phyloP scores from a whole-genome alignment of 2,888 invertebrate genomes.

The Branchinecta sandiegonensis region DNA sequence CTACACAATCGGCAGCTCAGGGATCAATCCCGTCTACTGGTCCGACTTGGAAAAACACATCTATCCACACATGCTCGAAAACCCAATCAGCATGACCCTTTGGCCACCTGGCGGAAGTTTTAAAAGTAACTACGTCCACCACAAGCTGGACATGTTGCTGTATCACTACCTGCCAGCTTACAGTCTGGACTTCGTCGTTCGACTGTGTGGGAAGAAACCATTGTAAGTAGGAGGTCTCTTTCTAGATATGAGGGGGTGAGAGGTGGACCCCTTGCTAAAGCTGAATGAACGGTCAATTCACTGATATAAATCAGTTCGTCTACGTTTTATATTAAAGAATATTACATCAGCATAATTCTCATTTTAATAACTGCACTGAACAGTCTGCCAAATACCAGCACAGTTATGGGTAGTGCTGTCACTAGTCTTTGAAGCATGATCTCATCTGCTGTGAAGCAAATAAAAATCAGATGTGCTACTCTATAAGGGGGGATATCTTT shows the following conservation, averaged over 20 bases:
- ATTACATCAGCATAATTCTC: too few relatives aligned
- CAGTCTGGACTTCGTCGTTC: conserved; percentile 60
- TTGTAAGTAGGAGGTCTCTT: conserved; percentile 54
- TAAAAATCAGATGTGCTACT: too few relatives aligned
- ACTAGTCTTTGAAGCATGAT: too few relatives aligned
- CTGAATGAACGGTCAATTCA: too few relatives aligned
- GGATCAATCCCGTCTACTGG: conserved; percentile 41
- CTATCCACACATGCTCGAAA: conserved; percentile 31
- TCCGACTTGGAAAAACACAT: conserved; percentile 30
- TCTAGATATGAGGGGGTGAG: background rate
- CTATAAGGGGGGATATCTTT: too few relatives aligned
- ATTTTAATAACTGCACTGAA: too few relatives aligned
- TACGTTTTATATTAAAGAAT: background rate
- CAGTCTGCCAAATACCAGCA: too few relatives aligned
- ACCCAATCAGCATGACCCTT: conserved; percentile 32
- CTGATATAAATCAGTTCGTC: too few relatives aligned
- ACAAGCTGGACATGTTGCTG: conserved; percentile 30
- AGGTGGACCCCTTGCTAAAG: too few relatives aligned
- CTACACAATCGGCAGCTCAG: conserved; percentile 31
- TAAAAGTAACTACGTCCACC: conserved; percentile 25
- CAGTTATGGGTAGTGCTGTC: too few relatives aligned
- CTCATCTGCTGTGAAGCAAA: too few relatives aligned
- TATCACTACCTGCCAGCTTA: conserved; percentile 62
- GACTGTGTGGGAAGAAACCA: conserved; percentile 57
- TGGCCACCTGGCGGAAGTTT: conserved; percentile 31